These are phyloP conservation scores for Ennomos quercinarius DNA, from an alignment of 2,888 invertebrate species.

Conservation along the genomic window DNA sequence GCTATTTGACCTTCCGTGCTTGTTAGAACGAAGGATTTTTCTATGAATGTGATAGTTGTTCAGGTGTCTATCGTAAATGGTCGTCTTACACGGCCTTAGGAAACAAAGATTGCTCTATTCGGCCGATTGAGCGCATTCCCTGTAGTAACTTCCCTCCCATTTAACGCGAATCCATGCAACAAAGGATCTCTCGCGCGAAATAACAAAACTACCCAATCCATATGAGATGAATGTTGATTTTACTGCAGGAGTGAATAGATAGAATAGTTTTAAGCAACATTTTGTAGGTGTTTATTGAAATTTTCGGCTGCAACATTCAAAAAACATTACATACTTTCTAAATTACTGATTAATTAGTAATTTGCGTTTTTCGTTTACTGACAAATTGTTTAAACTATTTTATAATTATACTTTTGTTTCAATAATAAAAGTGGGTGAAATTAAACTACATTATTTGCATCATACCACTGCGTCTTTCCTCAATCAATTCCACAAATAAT, in stretches of 20 bases:
- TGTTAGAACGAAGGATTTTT: slow-evolving; percentile 14
- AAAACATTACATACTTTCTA: too few species aligned
- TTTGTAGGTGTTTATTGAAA: neutral
- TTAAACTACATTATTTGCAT: too few species aligned
- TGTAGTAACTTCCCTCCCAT: slow-evolving; percentile 83
- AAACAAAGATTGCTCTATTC: slow-evolving; percentile 81
- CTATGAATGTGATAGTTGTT: slow-evolving; percentile 43
- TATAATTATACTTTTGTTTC: too few species aligned
- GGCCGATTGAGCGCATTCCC: slow-evolving; percentile 81
- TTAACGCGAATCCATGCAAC: slow-evolving; percentile 83
- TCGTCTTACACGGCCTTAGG: slow-evolving; percentile 74
- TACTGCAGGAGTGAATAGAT: slow-evolving; percentile 31
- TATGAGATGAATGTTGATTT: slow-evolving; percentile 59
- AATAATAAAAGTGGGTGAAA: too few species aligned
- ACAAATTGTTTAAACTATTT: too few species aligned
- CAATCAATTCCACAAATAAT: neutral
- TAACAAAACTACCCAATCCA: slow-evolving; percentile 80
- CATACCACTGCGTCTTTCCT: too few species aligned
- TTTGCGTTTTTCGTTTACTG: too few species aligned
- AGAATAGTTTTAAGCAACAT: slow-evolving; percentile 15
- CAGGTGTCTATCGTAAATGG: slow-evolving; percentile 63
- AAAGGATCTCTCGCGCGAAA: slow-evolving; percentile 81
- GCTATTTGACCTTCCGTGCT: slow-evolving; percentile 54
- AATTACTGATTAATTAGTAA: too few species aligned
- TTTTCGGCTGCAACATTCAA: too few species aligned